Base-by-base conservation (phyloP, 2,113 vertebrate species). In the Acanthochromis polyacanthus region DNA sequence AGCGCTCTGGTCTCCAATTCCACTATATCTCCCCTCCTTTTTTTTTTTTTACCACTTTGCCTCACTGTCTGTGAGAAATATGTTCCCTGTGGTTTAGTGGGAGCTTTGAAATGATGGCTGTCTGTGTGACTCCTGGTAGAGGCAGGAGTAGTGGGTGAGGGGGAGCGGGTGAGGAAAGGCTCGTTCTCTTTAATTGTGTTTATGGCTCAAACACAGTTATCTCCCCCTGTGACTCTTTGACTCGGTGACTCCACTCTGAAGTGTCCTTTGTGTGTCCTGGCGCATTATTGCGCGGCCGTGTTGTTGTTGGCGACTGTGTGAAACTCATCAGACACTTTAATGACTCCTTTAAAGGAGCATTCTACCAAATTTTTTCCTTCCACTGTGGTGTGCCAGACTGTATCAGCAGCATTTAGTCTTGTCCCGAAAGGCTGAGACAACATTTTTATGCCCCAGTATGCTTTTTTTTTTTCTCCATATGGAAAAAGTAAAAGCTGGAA, bases 151-250 rank as follows among this genome's bases (percentile, higher is more conserved):
- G 23, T 22, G 59, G 59, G 70, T 64, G 70, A 65, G 19, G 58
- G 67, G 77, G 43, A 56, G 61, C 2, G 67, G 59, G 67, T 65
- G 71, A 86, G 65, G 71, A 72, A 52, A 75, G 76, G 22, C 45
- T 82, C 50, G 62, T 87, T 80, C 81, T 88, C 82, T 89, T 67
- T 91, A 90, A 91, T 91, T 86, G 84, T 86, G 84, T 90, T 91
- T 89, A 80, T 69, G 70, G 70, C 84, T 80, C 30, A 36, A 80
- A 84, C 66, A 60, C 81, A 75, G 82, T 89, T 76, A 86, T 71
- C 71, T 62, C 66, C 77, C 71, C 78, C 55, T 60, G 80, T 82
- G 75, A 85, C 80, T 80, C 78, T 85, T 71, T 84, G 70, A 73
- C 85, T 87, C 77, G 78, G 65, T 80, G 65, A 78, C 78, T 85